These are phyloP conservation scores for Habrosyne pyritoides DNA, from an alignment of 2,888 invertebrate genomes.

Conservation along the genomic window DNA sequence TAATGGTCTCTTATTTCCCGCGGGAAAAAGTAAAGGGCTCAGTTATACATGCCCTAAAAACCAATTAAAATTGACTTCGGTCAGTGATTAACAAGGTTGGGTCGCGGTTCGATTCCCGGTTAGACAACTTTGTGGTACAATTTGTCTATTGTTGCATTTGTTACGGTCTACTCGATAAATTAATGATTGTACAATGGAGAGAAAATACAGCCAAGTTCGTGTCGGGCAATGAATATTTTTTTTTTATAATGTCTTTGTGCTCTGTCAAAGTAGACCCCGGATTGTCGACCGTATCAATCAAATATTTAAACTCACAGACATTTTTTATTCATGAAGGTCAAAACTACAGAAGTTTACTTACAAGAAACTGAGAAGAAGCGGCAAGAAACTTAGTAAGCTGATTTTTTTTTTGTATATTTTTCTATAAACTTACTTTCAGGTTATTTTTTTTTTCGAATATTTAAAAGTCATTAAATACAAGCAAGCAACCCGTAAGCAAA, in stretches of 20 bases:
- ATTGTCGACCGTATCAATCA: too few species aligned
- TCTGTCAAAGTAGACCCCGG: too few species aligned
- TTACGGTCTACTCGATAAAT: constrained; percentile 11
- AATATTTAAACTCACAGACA: too few species aligned
- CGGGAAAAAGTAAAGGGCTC: background rate
- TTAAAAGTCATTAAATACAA: too few species aligned
- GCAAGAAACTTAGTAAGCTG: too few species aligned
- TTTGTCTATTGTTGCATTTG: constrained; percentile 13
- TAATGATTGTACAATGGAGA: constrained; percentile 9
- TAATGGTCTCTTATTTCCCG: background rate
- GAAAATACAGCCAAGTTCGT: background rate
- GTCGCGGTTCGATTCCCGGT: constrained; percentile 14
- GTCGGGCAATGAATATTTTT: background rate
- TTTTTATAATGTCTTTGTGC: background rate
- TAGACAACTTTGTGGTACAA: constrained; percentile 8
- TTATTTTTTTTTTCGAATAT: too few species aligned
- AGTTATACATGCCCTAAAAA: background rate
- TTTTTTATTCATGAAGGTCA: too few species aligned
- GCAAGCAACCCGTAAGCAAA: background rate
- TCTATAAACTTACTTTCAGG: too few species aligned
- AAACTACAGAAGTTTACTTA: too few species aligned
- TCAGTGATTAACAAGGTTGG: constrained; percentile 5
- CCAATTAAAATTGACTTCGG: constrained; percentile 5
- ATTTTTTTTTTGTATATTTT: too few species aligned
- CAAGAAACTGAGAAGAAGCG: too few species aligned